Base-by-base conservation (phyloP, 2,113 vertebrate species). In the Menidia beryllina region DNA sequence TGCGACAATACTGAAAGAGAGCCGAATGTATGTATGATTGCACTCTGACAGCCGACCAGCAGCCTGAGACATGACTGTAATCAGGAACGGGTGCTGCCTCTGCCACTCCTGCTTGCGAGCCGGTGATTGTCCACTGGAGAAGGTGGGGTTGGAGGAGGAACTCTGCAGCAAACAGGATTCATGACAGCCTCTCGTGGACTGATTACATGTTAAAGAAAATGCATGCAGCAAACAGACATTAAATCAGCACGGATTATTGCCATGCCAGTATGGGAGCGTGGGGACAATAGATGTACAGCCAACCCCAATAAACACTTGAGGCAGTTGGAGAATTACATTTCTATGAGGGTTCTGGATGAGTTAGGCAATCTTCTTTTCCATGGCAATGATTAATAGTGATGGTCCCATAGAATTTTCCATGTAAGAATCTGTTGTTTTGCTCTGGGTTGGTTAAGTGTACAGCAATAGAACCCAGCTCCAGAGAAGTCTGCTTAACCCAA, bases 221-320 rank as follows among this genome's bases (percentile, higher is more conserved):
- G 83, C 88, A 88, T 78, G 87, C 51, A 25, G 83, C 85, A 84
- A 86, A 90, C 72, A 39, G 73, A 90, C 83, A 90, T 93, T 91
- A 90, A 91, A 93, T 91, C 90, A 91, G 74, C 63, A 49, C 63
- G 67, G 83, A 79, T 89, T 88, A 90, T 88, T 91, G 84, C 79
- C 51, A 67, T 81, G 43, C 1, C 47, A 68, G 73, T 43, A 55
- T 10, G 27, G 30, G 10, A 64, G 61, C n/a, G 20, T 50, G 69
- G 84, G 81, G 57, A 60, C 85, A 76, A 75, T 59, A 61, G 64
- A 76, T 88, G 82, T 69, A 73, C 75, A 58, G 64, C 63, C 72
- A 62, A 27, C 20, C 59, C 58, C 39, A 26, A 84, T 83, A 83
- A 86, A 81, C 84, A 82, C 69, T 77, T 17, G 24, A 72, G 77